Base-by-base conservation (phyloP, 2,113 vertebrate genomes). In the Oryzias javanicus region DNA sequence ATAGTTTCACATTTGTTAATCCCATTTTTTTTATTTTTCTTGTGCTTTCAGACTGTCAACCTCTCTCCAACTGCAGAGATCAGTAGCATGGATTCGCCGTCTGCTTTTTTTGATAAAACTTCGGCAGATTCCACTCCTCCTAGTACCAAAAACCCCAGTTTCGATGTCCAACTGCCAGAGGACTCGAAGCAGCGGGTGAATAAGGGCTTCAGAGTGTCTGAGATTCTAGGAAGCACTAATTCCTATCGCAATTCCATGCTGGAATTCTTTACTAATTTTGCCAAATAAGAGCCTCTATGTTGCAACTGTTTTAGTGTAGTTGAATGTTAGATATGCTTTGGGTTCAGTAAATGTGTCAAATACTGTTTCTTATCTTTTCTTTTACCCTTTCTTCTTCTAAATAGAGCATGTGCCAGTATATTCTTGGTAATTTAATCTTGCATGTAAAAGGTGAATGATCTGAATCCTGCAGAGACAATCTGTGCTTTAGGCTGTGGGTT, bases 111-210 rank as follows among this genome's bases (percentile, higher is more conserved):
- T 59, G 92, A 95, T 35, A 68, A 91, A 53, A 70, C 89, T 24
- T 88, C 93, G 17, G 82, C 91, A 40, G 91, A 92, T 53, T 84
- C 91, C 18, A 91, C 89, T 71, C 85, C 93, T 87, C 93, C 93
- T 72, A 91, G 86, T 83, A 83, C 91, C 76, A 91, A 90, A 90
- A 87, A 91, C 13, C 90, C 94, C 17, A 89, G 89, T 79, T 95
- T 95, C 70, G 94, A 94, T 48, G 82, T 89, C 53, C 88, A 92
- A 71, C 86, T 93, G 87, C 90, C 93, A 49, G 93, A 94, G 80
- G 89, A 94, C 90, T 93, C 91, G 83, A 94, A 92, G 86, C 94
- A 93, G 71, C 94, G 94, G 85, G 94, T 96, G 87, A 94, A 95
- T 90, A 96, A 96, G 88, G 88, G 88, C 73, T 90, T 94, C 81